phyloP scores from a whole-genome alignment of 2,113 vertebrate species.

The Dendropsophus ebraccatus region DNA sequence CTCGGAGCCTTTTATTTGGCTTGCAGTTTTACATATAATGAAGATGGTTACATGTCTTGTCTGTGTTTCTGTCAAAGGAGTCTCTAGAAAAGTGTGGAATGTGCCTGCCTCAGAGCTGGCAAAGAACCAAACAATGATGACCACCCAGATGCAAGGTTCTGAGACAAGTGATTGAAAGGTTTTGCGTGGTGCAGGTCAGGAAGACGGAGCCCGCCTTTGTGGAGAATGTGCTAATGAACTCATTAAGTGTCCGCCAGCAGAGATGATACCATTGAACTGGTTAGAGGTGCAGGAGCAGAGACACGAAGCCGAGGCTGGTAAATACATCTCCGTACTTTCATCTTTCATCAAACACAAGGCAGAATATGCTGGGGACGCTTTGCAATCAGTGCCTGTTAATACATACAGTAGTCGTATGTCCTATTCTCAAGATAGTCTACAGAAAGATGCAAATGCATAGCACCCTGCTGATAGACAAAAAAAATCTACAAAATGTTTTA shows the following conservation, averaged over 20 bases:
- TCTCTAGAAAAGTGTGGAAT: neutral
- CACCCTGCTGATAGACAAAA: neutral
- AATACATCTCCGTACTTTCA: constrained; percentile 36
- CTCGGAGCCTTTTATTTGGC: neutral
- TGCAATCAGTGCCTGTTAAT: neutral
- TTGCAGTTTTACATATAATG: neutral
- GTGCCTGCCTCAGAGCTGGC: neutral
- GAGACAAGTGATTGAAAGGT: constrained; percentile 33
- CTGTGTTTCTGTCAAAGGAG: neutral
- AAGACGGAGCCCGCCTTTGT: constrained; percentile 21
- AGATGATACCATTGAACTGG: constrained; percentile 43
- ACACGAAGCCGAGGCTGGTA: constrained; percentile 43
- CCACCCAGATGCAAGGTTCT: neutral
- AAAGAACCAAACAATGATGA: neutral
- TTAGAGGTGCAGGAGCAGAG: constrained; percentile 33
- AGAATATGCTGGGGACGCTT: constrained; percentile 22
- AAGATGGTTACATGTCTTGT: neutral
- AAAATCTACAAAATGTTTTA: neutral
- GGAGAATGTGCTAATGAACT: constrained; percentile 52
- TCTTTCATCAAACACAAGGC: constrained; percentile 34
- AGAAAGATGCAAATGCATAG: neutral
- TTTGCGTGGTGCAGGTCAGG: constrained; percentile 34
- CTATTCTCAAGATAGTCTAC: neutral
- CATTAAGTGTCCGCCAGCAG: constrained; percentile 51
- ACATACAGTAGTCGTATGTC: constrained; percentile 10